These are phyloP conservation scores for Eulacestoma nigropectus DNA, from an alignment of 2,113 vertebrate species.

Conservation along the genomic window DNA sequence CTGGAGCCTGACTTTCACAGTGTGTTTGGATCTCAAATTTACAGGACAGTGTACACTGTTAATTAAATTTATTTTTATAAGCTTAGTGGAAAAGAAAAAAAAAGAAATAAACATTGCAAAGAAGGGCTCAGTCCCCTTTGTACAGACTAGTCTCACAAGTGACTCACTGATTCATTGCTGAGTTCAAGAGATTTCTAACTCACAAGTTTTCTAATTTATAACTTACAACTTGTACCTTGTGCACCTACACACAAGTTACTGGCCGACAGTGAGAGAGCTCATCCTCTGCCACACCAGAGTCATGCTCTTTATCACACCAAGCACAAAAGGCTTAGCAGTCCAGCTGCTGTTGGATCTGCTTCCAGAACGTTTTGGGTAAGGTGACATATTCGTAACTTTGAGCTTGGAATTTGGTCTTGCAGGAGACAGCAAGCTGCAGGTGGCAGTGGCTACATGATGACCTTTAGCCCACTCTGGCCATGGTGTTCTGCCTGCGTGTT, in stretches of 20 bases:
- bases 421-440: not conserved
- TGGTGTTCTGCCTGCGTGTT: fast-evolving
- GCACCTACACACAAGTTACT: no score
- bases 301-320: not conserved
- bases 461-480: not conserved
- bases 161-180: not conserved
- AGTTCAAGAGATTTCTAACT: not conserved
- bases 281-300: not conserved
- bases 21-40: not conserved
- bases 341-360: not conserved
- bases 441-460: not conserved
- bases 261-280: fast-evolving
- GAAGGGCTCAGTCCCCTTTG: not conserved
- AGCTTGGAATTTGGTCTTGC: not conserved
- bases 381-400: not conserved
- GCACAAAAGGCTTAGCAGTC: not conserved
- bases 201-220: not conserved
- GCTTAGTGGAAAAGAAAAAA: not conserved
- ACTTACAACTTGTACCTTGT: not conserved
- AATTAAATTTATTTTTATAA: not conserved
- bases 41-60: not conserved
- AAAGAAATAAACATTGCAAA: not conserved
- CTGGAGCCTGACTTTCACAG: not conserved
- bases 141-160: not conserved
- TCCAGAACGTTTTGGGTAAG: not conserved